These are phyloP conservation scores for Physella acuta DNA, from an alignment of 1,140 invertebrate genomes.

Conservation along the genomic window DNA sequence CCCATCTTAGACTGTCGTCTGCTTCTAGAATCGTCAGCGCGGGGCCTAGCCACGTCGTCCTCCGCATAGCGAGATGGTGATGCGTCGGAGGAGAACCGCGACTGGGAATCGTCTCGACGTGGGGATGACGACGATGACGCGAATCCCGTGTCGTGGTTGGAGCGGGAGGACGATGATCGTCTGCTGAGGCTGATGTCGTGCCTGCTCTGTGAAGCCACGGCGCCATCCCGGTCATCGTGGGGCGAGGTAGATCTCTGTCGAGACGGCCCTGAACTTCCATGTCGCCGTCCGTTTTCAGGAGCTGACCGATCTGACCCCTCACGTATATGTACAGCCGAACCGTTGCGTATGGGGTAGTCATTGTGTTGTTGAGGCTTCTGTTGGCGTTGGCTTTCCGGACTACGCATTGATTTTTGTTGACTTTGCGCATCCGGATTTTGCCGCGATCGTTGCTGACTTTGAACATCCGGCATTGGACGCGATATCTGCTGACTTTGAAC, in stretches of 20 bases:
- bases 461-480: too few relatives aligned
- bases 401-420: too few relatives aligned
- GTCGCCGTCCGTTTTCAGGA: not conserved
- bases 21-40: not conserved
- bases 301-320: not conserved
- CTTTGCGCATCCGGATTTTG: too few relatives aligned
- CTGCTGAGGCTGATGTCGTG: conserved; percentile 12
- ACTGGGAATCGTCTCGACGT: conserved; percentile 10
- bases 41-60: not conserved
- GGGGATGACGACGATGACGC: conserved; percentile 14
- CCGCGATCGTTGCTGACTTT: too few relatives aligned
- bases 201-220: not conserved
- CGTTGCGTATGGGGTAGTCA: too few relatives aligned
- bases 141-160: conserved; percentile 19
- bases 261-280: not conserved
- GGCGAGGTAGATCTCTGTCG: not conserved
- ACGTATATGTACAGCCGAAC: too few relatives aligned
- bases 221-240: not conserved
- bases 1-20: not conserved
- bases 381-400: too few relatives aligned
- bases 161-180: conserved; percentile 7
- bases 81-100: not conserved
- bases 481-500: too few relatives aligned
- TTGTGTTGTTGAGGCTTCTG: too few relatives aligned
- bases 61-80: not conserved